Evolutionary conservation across 2,113 vertebrate genomes (phyloP).

Genomic region (Corythornis madagascariensis): DNA sequence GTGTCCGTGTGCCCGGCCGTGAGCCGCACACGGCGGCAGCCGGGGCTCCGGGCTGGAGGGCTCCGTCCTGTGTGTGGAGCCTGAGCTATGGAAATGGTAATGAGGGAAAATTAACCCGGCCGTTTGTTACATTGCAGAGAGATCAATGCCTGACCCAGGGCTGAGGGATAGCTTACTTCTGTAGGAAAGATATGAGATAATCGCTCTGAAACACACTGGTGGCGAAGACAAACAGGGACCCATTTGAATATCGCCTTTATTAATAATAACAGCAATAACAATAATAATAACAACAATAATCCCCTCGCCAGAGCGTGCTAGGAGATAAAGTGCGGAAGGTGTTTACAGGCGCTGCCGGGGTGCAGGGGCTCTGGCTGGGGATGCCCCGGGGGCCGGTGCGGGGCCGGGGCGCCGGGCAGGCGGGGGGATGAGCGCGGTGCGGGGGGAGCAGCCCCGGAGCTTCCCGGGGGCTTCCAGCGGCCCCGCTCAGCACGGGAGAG

Average conservation of each 20-base stretch:
- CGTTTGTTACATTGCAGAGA: slow-evolving; percentile 76
- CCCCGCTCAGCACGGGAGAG: not conserved
- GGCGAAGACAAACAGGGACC: slow-evolving; percentile 1
- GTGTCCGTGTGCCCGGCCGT: not conserved
- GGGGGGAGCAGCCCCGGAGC: not conserved
- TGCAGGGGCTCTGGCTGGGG: not conserved
- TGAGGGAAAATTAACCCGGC: slow-evolving; percentile 82
- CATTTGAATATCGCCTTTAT: not conserved
- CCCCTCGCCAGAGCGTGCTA: not conserved
- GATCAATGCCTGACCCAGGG: slow-evolving; percentile 76
- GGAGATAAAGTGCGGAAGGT: not conserved
- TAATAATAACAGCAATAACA: not conserved
- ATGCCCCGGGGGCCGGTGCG: not conserved
- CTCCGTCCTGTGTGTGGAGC: slow-evolving; percentile 44
- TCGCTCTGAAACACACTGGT: slow-evolving; percentile 50
- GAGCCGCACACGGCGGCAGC: slow-evolving; percentile 41
- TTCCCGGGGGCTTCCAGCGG: not conserved
- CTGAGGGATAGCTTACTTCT: slow-evolving; percentile 62
- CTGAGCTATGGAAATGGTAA: slow-evolving; percentile 81
- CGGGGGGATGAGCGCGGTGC: not conserved
- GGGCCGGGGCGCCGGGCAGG: not conserved
- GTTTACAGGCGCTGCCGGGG: not conserved
- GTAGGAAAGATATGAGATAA: slow-evolving; percentile 75
- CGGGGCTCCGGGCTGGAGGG: slow-evolving; percentile 18
- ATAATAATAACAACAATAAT: not conserved